Base-by-base conservation (phyloP, 2,888 invertebrate species). In the Callyntrura sp. region DNA sequence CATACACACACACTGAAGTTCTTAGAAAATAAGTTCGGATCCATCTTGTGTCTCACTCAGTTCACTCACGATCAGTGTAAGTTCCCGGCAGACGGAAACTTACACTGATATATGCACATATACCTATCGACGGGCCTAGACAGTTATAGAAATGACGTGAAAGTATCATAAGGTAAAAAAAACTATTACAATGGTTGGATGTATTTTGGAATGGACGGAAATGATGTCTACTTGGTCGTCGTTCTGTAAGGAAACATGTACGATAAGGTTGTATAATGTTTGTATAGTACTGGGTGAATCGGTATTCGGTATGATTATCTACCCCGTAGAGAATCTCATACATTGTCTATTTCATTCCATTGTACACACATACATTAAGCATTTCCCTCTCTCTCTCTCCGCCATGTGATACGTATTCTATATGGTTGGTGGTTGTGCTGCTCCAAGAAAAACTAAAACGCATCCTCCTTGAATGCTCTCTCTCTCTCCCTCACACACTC, bases 1-100 rank as follows among this genome's bases (percentile, higher is more conserved):
- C 5, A 5, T 45, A 57, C 57, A n/a, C n/a, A 9, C 65, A n/a
- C 35, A 35, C n/a, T 12, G 65, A 1, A 35, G 28, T 14, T 45
- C 45, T 45, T 17, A 70, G 70, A 70, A 35, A 17, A 68, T 68
- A 68, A 35, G 68, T 35, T 68, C 35, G 68, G 35, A 28, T 68
- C 6, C 35, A 25, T 62, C n/a, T n/a, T n/a, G n/a, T n/a, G 8
- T n/a, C 65, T 43, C 20, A 25, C 25, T 73, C 51, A 48, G 45
- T 23, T 35, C 73, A 23, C 48, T 73, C n/a, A n/a, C n/a, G n/a
- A n/a, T 45, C 14, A 25, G 73, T 6, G 73, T 23, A 48, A 51
- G n/a, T n/a, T n/a, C n/a, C n/a, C 17, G 51, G 12, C 2, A 48
- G 48, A 73, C n/a, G 51, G 17, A 43, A 43, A 43, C 20, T 48